Percentiles rank a stretch among this genome's conserved stretches.
Conservation (phyloP, 1,140 invertebrate species). For the Melitaea cinxia region DNA sequence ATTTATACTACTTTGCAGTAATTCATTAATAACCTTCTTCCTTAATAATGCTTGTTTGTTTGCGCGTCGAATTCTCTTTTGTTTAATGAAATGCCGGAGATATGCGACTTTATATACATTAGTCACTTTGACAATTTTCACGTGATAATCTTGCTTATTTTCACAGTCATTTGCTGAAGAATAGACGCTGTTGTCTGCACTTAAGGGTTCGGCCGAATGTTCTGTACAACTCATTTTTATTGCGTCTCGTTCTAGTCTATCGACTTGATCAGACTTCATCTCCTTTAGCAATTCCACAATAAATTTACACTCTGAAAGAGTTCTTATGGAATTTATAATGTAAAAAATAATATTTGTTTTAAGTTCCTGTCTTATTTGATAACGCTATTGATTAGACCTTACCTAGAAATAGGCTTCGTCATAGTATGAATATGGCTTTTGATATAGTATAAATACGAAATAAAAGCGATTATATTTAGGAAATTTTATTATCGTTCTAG, state of each 20-base stretch:
- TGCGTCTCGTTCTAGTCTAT: slow-evolving; percentile 33
- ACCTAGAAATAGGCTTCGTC: neutral
- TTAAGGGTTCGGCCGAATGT: slow-evolving; percentile 28
- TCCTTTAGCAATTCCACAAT: slow-evolving; percentile 61
- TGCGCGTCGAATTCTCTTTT: slow-evolving; percentile 60
- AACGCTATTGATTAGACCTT: neutral
- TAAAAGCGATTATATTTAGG: neutral
- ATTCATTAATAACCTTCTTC: no score
- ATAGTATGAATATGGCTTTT: no score
- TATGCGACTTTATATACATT: slow-evolving; percentile 74
- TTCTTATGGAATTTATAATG: slow-evolving; percentile 10
- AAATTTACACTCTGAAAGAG: slow-evolving; percentile 58
- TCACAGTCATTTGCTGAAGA: slow-evolving; percentile 51
- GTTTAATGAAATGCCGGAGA: slow-evolving; percentile 71
- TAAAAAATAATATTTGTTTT: neutral
- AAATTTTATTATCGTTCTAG: neutral
- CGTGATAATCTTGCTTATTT: slow-evolving; percentile 55
- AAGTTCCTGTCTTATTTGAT: neutral
- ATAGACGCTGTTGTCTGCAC: slow-evolving; percentile 51
- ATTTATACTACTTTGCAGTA: no score
- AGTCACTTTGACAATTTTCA: slow-evolving; percentile 72
- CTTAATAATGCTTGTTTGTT: slow-evolving; percentile 62
- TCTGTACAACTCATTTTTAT: slow-evolving; percentile 39
- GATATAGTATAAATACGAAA: neutral
- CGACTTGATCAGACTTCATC: slow-evolving; percentile 50